Evolutionary conservation across 2,888 invertebrate species (phyloP).

Genomic region (Shargacucullia verbasci): DNA sequence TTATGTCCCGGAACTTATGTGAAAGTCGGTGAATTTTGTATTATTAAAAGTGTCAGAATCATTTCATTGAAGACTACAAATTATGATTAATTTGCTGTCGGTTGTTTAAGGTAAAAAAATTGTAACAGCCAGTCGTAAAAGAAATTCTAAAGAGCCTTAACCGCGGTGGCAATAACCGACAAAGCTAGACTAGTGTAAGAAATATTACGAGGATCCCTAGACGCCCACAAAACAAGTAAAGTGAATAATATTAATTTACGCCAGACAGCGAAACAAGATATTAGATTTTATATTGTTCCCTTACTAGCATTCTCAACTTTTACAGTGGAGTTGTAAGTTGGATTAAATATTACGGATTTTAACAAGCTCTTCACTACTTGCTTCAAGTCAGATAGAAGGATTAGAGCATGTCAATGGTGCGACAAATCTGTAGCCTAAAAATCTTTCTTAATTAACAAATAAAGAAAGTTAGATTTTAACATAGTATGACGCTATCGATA

Average conservation of each 20-base stretch:
- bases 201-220: slow-evolving; percentile 19
- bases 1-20: slow-evolving; percentile 9
- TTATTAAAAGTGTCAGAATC: too few species aligned
- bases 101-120: too few species aligned
- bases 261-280: slow-evolving; percentile 30
- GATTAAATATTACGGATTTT: slow-evolving; percentile 22
- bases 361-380: slow-evolving; percentile 9
- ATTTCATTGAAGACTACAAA: neutral
- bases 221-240: slow-evolving; percentile 35
- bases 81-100: neutral
- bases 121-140: slow-evolving; percentile 1
- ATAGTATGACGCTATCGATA: too few species aligned
- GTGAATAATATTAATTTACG: slow-evolving; percentile 41
- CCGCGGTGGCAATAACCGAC: slow-evolving; percentile 21
- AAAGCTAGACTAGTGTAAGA: slow-evolving; percentile 27
- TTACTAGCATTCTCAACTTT: slow-evolving; percentile 17
- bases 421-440: too few species aligned
- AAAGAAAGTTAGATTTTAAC: too few species aligned
- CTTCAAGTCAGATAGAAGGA: slow-evolving; percentile 1
- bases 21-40: neutral
- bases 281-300: slow-evolving; percentile 24
- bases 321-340: slow-evolving; percentile 9
- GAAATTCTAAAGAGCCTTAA: slow-evolving; percentile 10
- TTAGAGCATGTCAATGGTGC: too few species aligned
- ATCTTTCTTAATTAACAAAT: too few species aligned